Evolutionary conservation across 1,140 invertebrate species (phyloP).

Genomic region (Diorhabda sublineata): DNA sequence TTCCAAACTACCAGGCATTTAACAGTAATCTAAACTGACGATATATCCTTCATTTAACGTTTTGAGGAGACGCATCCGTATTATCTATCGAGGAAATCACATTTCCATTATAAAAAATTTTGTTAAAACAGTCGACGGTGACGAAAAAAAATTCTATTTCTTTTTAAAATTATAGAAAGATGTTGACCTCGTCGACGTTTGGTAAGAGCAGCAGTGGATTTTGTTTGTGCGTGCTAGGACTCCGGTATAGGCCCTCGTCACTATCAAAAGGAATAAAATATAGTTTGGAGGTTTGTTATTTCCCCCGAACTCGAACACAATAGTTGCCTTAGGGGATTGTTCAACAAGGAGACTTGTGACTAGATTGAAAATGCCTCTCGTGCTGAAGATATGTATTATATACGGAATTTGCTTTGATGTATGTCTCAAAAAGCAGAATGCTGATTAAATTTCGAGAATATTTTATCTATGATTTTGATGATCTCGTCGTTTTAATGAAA

Average conservation of each 20-base stretch:
- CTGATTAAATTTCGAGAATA: conserved; percentile 6
- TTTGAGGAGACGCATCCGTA: no score
- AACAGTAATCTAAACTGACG: no score
- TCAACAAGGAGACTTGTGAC: conserved; percentile 16
- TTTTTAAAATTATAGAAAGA: no score
- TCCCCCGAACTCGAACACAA: conserved; percentile 7
- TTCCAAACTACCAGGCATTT: no score
- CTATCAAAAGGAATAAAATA: conserved; percentile 18
- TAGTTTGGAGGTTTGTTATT: conserved; percentile 17
- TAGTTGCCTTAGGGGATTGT: conserved; percentile 14
- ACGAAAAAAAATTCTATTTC: no score
- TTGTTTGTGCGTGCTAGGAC: conserved; percentile 9
- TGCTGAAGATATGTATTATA: background rate
- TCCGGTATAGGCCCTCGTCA: background rate
- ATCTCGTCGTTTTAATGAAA: background rate
- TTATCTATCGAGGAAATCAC: no score
- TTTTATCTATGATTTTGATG: background rate
- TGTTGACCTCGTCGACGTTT: no score
- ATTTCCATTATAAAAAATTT: no score
- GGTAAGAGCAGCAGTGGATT: conserved; percentile 9
- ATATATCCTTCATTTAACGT: no score
- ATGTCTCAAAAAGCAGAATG: background rate
- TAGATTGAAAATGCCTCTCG: conserved; percentile 16
- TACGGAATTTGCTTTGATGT: conserved; percentile 5
- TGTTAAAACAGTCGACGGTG: no score